Base-by-base conservation (phyloP, 1,140 invertebrate species). In the Arion vulgaris region DNA sequence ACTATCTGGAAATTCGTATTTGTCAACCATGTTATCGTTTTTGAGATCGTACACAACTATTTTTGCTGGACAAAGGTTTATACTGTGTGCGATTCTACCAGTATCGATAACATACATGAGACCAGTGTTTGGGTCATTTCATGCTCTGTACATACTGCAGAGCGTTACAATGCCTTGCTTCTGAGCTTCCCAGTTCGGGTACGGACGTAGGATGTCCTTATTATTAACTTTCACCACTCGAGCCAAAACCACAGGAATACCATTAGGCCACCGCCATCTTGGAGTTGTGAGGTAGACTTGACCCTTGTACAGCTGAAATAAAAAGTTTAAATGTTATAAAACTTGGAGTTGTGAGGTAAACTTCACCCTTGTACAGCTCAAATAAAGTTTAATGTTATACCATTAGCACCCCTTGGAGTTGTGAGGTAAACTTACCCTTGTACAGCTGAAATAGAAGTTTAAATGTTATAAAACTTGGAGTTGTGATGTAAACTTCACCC, bases 31-130 rank as follows among this genome's bases (percentile, higher is more conserved):
- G 17, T 38, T 41, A 2, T 86, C 34, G 11, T 72, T 84, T 23
- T 85, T 79, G 4, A 88, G 57, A 83, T 89, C 88, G 57, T 84
- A 89, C 32, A 89, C 83, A 11, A 88, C 80, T 0, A 89, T 79
- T 82, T 89, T 89, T 1, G 88, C 80, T 32, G 84, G 87, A 53
- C 89, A 84, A 34, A 39, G 75, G 80, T 76, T 83, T 72, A 26
- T 11, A 36, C 15, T 11, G 0, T 62, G 78, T 57, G 66, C 38
- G 17, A 41, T 36, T 41, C 72, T 32, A 11, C 79, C 86, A 2
- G 85, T 87, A 79, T 90, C 89, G 34, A 90, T 74, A 62, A 89
- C 87, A 86, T 85, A 15, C 85, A 86, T 5, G 86, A 81, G 0
- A 86, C 86, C 9, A 85, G 87, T 28, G 76, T 51, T 74, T 82